These are phyloP conservation scores for Epinotia ramella DNA, from an alignment of 2,888 invertebrate species.

Conservation along the genomic window DNA sequence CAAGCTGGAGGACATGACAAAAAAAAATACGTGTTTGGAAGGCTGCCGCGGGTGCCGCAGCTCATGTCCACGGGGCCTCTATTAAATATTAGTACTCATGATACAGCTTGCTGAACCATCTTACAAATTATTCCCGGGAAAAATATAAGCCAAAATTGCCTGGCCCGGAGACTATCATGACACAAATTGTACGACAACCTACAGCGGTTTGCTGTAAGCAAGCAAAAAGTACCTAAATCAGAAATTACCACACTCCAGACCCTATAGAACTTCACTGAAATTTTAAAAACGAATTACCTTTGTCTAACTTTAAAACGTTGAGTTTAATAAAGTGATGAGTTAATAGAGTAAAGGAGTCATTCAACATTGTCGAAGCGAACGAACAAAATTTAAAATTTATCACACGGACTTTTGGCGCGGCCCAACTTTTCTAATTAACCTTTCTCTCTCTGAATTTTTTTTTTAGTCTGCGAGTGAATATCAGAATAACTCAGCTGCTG, in stretches of 20 bases:
- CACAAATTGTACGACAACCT: no score
- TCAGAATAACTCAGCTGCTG: conserved; percentile 22
- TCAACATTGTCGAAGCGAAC: conserved; percentile 24
- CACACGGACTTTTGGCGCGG: conserved; percentile 34
- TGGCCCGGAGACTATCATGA: no score
- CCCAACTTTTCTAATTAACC: conserved; percentile 45
- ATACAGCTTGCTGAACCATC: no score
- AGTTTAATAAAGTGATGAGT: conserved; percentile 25
- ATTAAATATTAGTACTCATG: no score
- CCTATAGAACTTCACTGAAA: neutral
- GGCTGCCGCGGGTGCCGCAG: no score
- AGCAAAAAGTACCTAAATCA: no score
- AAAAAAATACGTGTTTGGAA: no score
- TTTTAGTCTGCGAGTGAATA: conserved; percentile 37
- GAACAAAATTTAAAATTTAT: conserved; percentile 43
- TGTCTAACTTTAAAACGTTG: neutral
- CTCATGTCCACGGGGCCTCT: no score
- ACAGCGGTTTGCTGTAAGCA: no score
- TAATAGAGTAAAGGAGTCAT: conserved; percentile 19
- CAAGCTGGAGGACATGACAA: no score
- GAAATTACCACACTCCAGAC: neutral
- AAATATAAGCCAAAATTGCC: no score
- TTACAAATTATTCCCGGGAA: no score
- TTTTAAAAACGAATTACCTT: neutral
- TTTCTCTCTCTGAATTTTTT: conserved; percentile 35